These are phyloP conservation scores for Drosophila nigrodunni DNA, from an alignment of 1,140 invertebrate genomes.

Conservation along the genomic window DNA sequence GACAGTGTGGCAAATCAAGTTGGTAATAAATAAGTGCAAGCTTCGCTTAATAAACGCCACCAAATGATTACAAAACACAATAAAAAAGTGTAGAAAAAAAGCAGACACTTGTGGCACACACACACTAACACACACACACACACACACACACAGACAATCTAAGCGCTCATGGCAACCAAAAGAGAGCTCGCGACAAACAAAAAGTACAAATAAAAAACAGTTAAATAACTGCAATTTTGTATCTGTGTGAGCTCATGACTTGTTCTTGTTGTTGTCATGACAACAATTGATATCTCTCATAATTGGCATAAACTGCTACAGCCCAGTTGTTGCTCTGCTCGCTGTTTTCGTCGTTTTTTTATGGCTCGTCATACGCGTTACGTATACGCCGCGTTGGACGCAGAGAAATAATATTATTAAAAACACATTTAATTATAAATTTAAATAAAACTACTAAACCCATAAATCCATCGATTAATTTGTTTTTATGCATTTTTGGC, in stretches of 20 bases:
- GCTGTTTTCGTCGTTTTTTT: conserved; percentile 3
- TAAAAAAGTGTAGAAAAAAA: conserved; percentile 25
- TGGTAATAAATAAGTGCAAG: conserved; percentile 13
- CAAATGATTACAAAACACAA: conserved; percentile 58
- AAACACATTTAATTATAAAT: background rate
- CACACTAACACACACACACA: conserved; percentile 25
- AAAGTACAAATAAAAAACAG: conserved; percentile 29
- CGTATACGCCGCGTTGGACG: background rate
- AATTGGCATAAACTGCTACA: conserved; percentile 69
- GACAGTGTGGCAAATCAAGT: background rate
- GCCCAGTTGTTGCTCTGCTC: conserved; percentile 27
- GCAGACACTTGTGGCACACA: conserved; percentile 34
- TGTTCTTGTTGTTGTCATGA: conserved; percentile 38
- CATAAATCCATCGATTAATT: conserved; percentile 5
- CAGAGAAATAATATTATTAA: too few species aligned
- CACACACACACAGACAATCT: conserved; percentile 24
- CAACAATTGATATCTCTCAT: conserved; percentile 70
- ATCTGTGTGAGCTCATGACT: conserved; percentile 31
- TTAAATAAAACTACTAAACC: background rate
- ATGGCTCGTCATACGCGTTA: conserved; percentile 10
- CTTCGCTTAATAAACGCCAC: conserved; percentile 47
- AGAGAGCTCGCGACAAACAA: conserved; percentile 8
- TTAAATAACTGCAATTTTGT: conserved; percentile 61
- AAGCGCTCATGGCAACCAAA: conserved; percentile 57
- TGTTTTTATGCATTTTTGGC: background rate